A percentile compares a stretch with the other conserved stretches of the same genome.
phyloP scores from a whole-genome alignment of 1,140 invertebrate genomes.

The Camponotus vicinus region DNA sequence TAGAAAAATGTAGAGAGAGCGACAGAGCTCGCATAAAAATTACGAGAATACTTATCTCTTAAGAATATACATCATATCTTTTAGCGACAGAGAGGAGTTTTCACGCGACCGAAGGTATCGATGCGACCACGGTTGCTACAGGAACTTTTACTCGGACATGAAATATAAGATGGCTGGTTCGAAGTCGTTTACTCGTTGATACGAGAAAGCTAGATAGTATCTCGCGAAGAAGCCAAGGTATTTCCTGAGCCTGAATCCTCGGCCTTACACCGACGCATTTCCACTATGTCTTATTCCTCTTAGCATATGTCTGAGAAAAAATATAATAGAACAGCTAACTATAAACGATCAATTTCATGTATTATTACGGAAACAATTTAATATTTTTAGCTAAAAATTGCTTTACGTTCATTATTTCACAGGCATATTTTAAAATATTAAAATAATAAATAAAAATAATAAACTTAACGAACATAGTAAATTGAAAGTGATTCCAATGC shows the following conservation, averaged over 20 bases:
- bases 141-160: constrained; percentile 77
- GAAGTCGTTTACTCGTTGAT: constrained; percentile 81
- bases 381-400: too few relatives aligned
- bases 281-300: neutral
- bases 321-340: neutral
- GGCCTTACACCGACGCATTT: constrained; percentile 17
- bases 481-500: neutral
- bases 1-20: neutral
- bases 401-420: neutral
- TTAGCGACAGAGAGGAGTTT: neutral
- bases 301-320: neutral
- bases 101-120: constrained; percentile 57
- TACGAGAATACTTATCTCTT: constrained; percentile 42
- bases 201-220: constrained; percentile 80
- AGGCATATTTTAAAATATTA: neutral
- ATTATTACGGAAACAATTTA: neutral
- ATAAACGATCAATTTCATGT: constrained; percentile 6
- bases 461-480: neutral
- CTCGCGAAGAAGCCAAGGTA: constrained; percentile 76
- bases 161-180: constrained; percentile 75
- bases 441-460: neutral
- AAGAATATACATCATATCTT: constrained; percentile 37
- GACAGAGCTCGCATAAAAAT: constrained; percentile 13
- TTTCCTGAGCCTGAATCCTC: constrained; percentile 58
- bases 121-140: constrained; percentile 20